Percentiles rank a stretch among this genome's conserved stretches.
phyloP scores from a whole-genome alignment of 2,888 invertebrate species.

The Caenorhabditis sulstoni region DNA sequence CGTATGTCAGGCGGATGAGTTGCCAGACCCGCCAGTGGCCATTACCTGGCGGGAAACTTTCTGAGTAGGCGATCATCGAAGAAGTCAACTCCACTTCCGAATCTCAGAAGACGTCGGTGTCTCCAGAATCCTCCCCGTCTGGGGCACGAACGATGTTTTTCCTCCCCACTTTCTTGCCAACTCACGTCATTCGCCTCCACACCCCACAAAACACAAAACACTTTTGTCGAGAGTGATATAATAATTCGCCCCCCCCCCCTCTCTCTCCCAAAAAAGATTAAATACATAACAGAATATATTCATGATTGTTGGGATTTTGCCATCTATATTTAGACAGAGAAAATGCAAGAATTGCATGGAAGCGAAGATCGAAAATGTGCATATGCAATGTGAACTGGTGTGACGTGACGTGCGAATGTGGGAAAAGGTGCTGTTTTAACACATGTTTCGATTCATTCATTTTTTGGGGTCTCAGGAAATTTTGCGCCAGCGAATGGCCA shows the following conservation, averaged over 20 bases:
- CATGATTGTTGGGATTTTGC: conserved; percentile 15
- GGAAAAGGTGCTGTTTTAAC: conserved; percentile 18
- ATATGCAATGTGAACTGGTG: conserved; percentile 17
- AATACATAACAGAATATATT: conserved; percentile 24
- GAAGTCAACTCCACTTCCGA: background rate
- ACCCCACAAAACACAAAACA: conserved; percentile 4
- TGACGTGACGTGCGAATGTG: conserved; percentile 39
- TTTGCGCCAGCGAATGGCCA: too few species aligned
- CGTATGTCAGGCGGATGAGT: too few species aligned
- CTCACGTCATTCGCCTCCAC: background rate
- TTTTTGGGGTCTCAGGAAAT: too few species aligned
- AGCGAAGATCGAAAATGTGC: conserved; percentile 21
- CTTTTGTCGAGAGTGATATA: background rate
- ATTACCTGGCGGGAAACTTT: too few species aligned
- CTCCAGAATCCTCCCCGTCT: conserved; percentile 7
- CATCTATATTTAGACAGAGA: conserved; percentile 14
- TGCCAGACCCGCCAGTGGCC: too few species aligned
- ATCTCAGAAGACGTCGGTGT: background rate
- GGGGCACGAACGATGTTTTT: background rate
- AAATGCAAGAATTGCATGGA: conserved; percentile 5
- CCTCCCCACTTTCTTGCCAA: background rate
- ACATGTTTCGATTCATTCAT: too few species aligned
- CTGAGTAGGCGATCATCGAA: too few species aligned
- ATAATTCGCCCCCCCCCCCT: too few species aligned
- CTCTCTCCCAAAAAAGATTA: conserved; percentile 24